Evolutionary conservation across 2,888 invertebrate genomes (phyloP).

Genomic region (Napeogenes sylphis): DNA sequence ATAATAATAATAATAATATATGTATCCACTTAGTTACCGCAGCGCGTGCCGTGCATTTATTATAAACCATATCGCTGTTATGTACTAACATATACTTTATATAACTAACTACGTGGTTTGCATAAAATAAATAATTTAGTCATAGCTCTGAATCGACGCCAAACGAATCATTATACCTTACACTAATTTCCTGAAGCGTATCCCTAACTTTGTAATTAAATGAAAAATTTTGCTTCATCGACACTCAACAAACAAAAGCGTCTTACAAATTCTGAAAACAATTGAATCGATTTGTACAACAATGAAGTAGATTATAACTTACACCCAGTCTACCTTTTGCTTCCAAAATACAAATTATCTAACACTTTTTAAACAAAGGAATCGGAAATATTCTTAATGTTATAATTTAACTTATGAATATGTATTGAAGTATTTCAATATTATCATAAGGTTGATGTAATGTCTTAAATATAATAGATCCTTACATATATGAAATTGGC

Average conservation of each 20-base stretch:
- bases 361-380: neutral
- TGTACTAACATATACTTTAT: neutral
- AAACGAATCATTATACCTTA: neutral
- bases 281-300: constrained; percentile 29
- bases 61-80: too few relatives aligned
- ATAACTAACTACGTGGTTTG: neutral
- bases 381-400: neutral
- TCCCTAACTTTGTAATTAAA: constrained; percentile 52
- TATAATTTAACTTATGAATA: too few relatives aligned
- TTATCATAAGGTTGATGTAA: too few relatives aligned
- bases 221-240: constrained; percentile 46
- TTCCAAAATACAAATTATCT: neutral
- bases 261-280: constrained; percentile 31
- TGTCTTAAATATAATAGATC: too few relatives aligned
- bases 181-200: neutral
- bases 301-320: constrained; percentile 16
- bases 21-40: too few relatives aligned
- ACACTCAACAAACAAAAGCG: constrained; percentile 30
- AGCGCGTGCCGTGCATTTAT: too few relatives aligned
- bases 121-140: neutral
- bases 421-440: too few relatives aligned
- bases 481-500: too few relatives aligned
- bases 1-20: too few relatives aligned
- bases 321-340: neutral
- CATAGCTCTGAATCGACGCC: neutral